Percentiles rank a stretch among this genome's conserved stretches.
Conservation (phyloP, 2,888 invertebrate species). For the Leptopilina myrica region DNA sequence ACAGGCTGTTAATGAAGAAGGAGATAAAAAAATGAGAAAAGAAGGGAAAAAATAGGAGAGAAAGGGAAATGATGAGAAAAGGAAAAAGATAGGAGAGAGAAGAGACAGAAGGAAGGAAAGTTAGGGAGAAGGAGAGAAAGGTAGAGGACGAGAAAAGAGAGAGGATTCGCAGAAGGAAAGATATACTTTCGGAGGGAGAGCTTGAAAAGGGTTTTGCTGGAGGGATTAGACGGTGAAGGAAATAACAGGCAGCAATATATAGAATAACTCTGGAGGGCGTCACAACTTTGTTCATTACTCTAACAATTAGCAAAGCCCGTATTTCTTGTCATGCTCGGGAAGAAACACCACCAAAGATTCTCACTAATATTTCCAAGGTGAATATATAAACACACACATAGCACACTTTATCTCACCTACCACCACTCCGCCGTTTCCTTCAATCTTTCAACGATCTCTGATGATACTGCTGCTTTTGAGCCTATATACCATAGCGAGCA, state of each 20-base stretch:
- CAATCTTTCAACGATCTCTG: slow-evolving; percentile 33
- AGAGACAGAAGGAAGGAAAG: background rate
- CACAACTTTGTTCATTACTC: slow-evolving; percentile 55
- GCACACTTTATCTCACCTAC: background rate
- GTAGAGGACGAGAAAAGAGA: background rate
- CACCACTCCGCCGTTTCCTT: background rate
- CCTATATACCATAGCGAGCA: slow-evolving; percentile 11
- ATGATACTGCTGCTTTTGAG: slow-evolving; percentile 23
- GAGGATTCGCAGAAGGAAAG: slow-evolving; percentile 1
- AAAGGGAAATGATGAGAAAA: too few relatives aligned
- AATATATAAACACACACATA: background rate
- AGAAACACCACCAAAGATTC: slow-evolving; percentile 30
- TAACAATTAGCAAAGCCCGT: slow-evolving; percentile 53
- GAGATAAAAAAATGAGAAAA: too few relatives aligned
- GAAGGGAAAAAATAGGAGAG: too few relatives aligned
- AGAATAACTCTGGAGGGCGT: slow-evolving; percentile 53
- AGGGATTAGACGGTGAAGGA: slow-evolving; percentile 36
- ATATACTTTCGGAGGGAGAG: slow-evolving; percentile 7
- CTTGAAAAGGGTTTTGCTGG: slow-evolving; percentile 35
- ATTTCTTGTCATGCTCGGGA: slow-evolving; percentile 48
- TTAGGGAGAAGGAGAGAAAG: background rate
- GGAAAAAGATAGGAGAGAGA: too few relatives aligned
- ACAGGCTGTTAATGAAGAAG: too few relatives aligned
- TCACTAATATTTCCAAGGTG: background rate
- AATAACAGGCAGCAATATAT: slow-evolving; percentile 51